These are phyloP conservation scores for Hypomecis atomaria DNA, from an alignment of 2,888 invertebrate genomes.

Conservation along the genomic window DNA sequence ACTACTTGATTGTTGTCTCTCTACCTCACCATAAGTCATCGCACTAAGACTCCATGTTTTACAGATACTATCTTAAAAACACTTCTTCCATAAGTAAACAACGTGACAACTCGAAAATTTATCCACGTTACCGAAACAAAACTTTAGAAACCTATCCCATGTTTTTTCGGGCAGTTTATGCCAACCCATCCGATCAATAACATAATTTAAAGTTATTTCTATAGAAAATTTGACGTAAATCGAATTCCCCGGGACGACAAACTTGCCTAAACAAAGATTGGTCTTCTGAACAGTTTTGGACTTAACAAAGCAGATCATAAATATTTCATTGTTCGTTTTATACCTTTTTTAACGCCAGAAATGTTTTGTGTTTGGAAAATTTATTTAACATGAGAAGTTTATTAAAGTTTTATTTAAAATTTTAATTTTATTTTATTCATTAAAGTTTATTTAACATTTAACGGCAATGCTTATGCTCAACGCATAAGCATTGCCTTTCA, in stretches of 20 bases:
- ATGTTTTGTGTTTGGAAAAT: background rate
- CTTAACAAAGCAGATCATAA: constrained; percentile 4
- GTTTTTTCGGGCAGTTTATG: constrained; percentile 5
- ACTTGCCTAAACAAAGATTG: constrained; percentile 21
- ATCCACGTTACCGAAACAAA: background rate
- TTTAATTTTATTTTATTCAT: no score
- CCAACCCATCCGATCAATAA: constrained; percentile 8
- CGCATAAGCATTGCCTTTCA: no score
- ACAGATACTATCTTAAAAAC: no score
- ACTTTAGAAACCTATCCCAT: constrained; percentile 3
- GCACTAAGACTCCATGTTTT: no score
- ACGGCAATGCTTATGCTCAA: no score
- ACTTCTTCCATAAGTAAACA: background rate
- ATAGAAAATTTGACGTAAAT: constrained; percentile 11
- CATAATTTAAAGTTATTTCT: constrained; percentile 14
- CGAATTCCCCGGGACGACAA: constrained; percentile 13
- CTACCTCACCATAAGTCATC: no score
- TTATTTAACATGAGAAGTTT: no score
- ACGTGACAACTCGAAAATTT: background rate
- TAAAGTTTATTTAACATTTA: no score
- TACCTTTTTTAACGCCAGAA: background rate
- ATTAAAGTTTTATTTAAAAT: no score
- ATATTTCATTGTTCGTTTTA: constrained; percentile 6
- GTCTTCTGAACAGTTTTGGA: constrained; percentile 8
- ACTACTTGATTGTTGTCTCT: no score